Conservation (phyloP, 2,797 vertebrate genomes). For the Sphenodon punctatus region DNA sequence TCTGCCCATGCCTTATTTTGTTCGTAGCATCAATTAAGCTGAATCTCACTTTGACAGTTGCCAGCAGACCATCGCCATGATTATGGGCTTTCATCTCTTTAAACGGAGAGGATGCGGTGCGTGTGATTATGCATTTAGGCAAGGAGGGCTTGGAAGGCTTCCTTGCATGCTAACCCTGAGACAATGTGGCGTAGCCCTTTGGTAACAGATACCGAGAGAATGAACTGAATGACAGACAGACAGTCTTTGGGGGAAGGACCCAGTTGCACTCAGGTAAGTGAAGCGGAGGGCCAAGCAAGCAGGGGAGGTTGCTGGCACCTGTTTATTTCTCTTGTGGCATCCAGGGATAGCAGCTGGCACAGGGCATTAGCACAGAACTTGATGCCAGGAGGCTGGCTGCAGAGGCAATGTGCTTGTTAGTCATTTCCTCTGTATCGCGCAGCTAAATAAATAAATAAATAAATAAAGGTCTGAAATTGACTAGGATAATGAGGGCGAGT, state of each 20-base stretch:
- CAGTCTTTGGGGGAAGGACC: neutral
- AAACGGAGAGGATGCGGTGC: neutral
- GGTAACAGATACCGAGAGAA: neutral
- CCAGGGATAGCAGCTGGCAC: neutral
- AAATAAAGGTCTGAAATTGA: neutral
- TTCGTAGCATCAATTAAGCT: neutral
- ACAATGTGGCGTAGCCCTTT: neutral
- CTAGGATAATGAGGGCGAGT: neutral
- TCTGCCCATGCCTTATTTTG: fast-evolving
- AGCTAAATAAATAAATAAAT: constrained; percentile 9
- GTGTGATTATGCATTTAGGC: neutral
- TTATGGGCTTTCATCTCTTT: neutral
- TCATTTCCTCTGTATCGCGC: neutral
- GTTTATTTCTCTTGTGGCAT: neutral
- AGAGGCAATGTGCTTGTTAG: neutral
- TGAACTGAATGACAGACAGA: neutral
- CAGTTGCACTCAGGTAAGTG: neutral
- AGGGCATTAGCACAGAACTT: neutral
- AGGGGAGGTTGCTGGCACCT: neutral
- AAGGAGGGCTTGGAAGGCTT: neutral
- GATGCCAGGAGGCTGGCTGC: neutral
- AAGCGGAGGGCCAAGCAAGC: too few relatives aligned
- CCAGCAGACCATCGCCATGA: neutral
- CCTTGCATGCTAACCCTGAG: neutral
- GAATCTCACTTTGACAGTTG: neutral